phyloP scores from a whole-genome alignment of 2,888 invertebrate genomes.

The Lottia scabra region DNA sequence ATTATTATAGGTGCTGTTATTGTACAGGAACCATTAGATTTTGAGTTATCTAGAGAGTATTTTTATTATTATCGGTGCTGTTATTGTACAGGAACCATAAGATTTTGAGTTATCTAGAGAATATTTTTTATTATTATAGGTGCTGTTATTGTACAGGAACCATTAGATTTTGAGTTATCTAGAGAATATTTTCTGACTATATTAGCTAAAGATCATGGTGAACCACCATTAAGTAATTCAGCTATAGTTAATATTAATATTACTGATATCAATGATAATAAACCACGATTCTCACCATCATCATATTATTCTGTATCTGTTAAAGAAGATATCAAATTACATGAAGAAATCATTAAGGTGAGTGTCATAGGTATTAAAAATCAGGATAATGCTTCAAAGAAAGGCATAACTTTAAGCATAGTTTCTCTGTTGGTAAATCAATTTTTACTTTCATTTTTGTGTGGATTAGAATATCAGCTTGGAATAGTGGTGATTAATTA shows the following conservation, averaged over 20 bases:
- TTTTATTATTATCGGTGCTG: no score
- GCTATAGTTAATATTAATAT: slow-evolving; percentile 86
- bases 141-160: slow-evolving; percentile 80
- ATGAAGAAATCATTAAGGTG: slow-evolving; percentile 78
- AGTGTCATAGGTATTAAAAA: slow-evolving; percentile 19
- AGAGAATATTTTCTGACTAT: slow-evolving; percentile 88
- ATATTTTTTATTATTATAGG: slow-evolving; percentile 70
- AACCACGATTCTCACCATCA: slow-evolving; percentile 59
- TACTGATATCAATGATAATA: slow-evolving; percentile 64
- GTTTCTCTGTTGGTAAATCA: no score
- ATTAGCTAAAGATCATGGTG: slow-evolving; percentile 90
- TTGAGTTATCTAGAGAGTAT: slow-evolving; percentile 85
- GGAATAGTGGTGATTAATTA: no score
- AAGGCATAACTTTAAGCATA: no score
- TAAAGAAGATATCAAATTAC: slow-evolving; percentile 82
- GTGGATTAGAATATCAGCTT: no score
- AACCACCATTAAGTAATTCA: slow-evolving; percentile 88
- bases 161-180: slow-evolving; percentile 88
- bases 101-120: no score
- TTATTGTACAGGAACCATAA: no score
- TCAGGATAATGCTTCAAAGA: no score
- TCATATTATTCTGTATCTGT: slow-evolving; percentile 49
- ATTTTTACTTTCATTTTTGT: no score
- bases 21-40: slow-evolving; percentile 85
- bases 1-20: slow-evolving; percentile 76